Evolutionary conservation across 2,113 vertebrate species (phyloP).

Genomic region (Sander lucioperca): DNA sequence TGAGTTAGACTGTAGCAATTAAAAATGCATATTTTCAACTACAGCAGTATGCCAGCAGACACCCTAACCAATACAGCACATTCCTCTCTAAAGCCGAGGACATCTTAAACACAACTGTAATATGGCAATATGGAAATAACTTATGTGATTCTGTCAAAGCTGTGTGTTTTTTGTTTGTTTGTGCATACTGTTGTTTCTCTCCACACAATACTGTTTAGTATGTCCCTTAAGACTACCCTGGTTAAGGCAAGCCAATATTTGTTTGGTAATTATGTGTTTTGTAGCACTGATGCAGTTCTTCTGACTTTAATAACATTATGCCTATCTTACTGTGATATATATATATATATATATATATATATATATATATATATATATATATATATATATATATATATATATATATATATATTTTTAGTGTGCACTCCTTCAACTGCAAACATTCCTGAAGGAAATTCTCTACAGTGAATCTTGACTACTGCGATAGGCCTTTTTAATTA

Average conservation of each 20-base stretch:
- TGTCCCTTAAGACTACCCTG: conserved; percentile 33
- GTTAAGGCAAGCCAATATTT: conserved; percentile 29
- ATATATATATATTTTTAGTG: conserved; percentile 38
- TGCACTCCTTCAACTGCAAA: conserved; percentile 38
- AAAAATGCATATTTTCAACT: conserved; percentile 27
- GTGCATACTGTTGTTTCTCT: conserved; percentile 59
- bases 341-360: conserved; percentile 53
- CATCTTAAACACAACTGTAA: conserved; percentile 58
- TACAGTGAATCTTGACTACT: conserved; percentile 30
- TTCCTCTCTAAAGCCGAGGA: conserved; percentile 25
- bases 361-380: too few relatives aligned
- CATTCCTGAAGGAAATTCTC: not conserved
- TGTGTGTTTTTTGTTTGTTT: conserved; percentile 65
- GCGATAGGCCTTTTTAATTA: conserved; percentile 40
- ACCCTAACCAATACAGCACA: conserved; percentile 35
- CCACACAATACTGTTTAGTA: conserved; percentile 27
- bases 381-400: too few relatives aligned
- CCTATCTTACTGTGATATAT: conserved; percentile 65
- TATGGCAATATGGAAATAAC: conserved; percentile 63
- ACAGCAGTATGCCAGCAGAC: conserved; percentile 55
- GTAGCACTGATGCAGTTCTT: conserved; percentile 63
- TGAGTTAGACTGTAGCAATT: conserved; percentile 65
- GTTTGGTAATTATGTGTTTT: conserved; percentile 59
- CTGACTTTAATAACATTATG: conserved; percentile 48
- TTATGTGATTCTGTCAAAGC: conserved; percentile 51